These are phyloP conservation scores for Camponotus pennsylvanicus DNA, from an alignment of 1,140 invertebrate species.

Conservation along the genomic window DNA sequence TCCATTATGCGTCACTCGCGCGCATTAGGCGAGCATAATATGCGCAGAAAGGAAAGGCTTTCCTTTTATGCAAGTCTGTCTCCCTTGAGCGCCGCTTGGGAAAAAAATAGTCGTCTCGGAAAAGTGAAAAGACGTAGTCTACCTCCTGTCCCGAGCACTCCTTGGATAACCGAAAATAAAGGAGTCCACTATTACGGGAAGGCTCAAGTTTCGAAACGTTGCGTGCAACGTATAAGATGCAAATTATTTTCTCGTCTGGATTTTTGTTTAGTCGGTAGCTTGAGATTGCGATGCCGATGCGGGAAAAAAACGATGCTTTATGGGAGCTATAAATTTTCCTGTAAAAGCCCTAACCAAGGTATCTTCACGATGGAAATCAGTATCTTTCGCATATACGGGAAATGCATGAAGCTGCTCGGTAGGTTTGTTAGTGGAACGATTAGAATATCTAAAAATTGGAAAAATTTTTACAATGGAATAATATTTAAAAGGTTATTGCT, in stretches of 20 bases:
- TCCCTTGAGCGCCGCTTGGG: constrained; percentile 36
- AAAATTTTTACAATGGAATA: not conserved
- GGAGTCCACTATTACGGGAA: constrained; percentile 39
- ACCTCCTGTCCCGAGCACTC: constrained; percentile 30
- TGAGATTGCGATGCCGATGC: not conserved
- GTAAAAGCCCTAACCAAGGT: not conserved
- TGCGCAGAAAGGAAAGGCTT: constrained; percentile 47
- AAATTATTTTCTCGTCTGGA: not conserved
- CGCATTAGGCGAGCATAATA: constrained; percentile 72
- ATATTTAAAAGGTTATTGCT: not conserved
- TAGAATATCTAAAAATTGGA: not conserved
- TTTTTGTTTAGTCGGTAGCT: constrained; percentile 28
- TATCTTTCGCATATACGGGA: constrained; percentile 1
- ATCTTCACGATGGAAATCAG: not conserved
- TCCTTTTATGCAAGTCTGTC: constrained; percentile 59
- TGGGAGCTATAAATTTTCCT: not conserved
- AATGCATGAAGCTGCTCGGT: not conserved
- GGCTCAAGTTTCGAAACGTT: constrained; percentile 20
- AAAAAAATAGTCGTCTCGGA: constrained; percentile 20
- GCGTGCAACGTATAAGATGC: constrained; percentile 3
- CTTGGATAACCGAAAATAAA: constrained; percentile 61
- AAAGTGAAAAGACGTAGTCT: constrained; percentile 64
- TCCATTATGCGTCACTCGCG: constrained; percentile 69
- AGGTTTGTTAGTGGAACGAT: not conserved
- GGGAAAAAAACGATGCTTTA: not conserved